phyloP scores from a whole-genome alignment of 2,888 invertebrate species.

The Dolichomitus sp. region DNA sequence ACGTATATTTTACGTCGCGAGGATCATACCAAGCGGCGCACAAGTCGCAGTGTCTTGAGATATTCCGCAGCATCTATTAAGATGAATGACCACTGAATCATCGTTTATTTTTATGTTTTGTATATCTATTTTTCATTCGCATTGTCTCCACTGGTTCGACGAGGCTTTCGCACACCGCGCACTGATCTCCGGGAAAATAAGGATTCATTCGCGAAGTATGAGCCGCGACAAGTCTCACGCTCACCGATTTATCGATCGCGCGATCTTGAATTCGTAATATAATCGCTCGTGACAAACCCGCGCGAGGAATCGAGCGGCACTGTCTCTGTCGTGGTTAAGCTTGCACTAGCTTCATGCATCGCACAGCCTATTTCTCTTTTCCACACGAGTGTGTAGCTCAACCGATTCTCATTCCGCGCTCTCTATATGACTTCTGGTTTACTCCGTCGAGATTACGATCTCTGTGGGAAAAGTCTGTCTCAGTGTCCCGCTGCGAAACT shows the following conservation, averaged over 20 bases:
- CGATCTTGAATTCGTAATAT: conserved; percentile 68
- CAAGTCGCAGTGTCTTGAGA: conserved; percentile 20
- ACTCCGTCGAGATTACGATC: conserved; percentile 61
- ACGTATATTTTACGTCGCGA: conserved; percentile 52
- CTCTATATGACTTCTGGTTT: conserved; percentile 54
- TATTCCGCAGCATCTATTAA: conserved; percentile 46
- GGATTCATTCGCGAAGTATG: conserved; percentile 59
- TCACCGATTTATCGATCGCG: conserved; percentile 66
- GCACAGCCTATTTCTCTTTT: conserved; percentile 25
- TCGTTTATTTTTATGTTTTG: conserved; percentile 12
- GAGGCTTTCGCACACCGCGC: conserved; percentile 15
- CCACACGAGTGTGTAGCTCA: neutral
- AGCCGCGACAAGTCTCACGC: conserved; percentile 58
- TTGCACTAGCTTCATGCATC: neutral
- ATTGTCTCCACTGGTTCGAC: neutral
- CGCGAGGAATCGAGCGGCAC: neutral
- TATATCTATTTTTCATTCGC: neutral
- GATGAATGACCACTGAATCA: conserved; percentile 53
- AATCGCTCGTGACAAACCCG: conserved; percentile 68
- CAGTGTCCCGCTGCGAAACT: conserved; percentile 43
- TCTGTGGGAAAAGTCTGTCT: conserved; percentile 62
- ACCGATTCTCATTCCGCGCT: conserved; percentile 32
- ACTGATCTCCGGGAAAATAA: conserved; percentile 28
- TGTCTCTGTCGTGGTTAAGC: neutral
- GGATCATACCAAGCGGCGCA: conserved; percentile 35